A percentile compares a stretch with the other conserved stretches of the same genome.
Conservation (phyloP, 1,140 invertebrate genomes). For the Tribolium castaneum region DNA sequence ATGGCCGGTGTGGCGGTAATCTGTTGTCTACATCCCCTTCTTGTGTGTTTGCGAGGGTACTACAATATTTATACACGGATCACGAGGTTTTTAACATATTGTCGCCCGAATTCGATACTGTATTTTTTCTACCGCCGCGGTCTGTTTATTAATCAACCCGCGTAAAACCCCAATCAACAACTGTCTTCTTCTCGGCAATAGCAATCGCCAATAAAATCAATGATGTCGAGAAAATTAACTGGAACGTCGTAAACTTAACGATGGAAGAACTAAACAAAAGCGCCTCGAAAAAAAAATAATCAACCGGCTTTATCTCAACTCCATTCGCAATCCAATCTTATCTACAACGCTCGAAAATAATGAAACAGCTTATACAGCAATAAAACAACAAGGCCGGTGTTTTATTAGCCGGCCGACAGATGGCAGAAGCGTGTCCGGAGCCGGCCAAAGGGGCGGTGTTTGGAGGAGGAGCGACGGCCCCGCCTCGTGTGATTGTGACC, state of each 20-base stretch:
- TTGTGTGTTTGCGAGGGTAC: conserved; percentile 52
- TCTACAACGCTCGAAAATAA: conserved; percentile 59
- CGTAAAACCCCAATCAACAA: conserved; percentile 18
- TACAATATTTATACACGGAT: conserved; percentile 59
- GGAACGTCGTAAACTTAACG: conserved; percentile 11
- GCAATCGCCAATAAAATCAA: conserved; percentile 36
- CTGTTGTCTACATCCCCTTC: conserved; percentile 61
- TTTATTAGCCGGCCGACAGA: conserved; percentile 54
- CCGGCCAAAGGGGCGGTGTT: conserved; percentile 46
- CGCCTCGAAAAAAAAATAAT: conserved; percentile 46
- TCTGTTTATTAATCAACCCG: not conserved
- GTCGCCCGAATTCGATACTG: not conserved
- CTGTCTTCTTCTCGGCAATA: conserved; percentile 2
- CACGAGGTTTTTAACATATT: conserved; percentile 52
- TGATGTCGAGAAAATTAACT: conserved; percentile 29
- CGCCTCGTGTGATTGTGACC: conserved; percentile 53
- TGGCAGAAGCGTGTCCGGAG: conserved; percentile 53
- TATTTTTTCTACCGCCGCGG: not conserved
- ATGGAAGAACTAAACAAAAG: conserved; percentile 31
- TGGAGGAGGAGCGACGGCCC: conserved; percentile 52
- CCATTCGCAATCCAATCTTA: conserved; percentile 56
- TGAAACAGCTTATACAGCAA: conserved; percentile 61
- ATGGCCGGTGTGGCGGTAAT: conserved; percentile 57
- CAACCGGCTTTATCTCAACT: conserved; percentile 50
- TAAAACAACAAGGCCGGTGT: conserved; percentile 55